Conservation (phyloP, 2,888 invertebrate genomes). For the Cantharis rufa region DNA sequence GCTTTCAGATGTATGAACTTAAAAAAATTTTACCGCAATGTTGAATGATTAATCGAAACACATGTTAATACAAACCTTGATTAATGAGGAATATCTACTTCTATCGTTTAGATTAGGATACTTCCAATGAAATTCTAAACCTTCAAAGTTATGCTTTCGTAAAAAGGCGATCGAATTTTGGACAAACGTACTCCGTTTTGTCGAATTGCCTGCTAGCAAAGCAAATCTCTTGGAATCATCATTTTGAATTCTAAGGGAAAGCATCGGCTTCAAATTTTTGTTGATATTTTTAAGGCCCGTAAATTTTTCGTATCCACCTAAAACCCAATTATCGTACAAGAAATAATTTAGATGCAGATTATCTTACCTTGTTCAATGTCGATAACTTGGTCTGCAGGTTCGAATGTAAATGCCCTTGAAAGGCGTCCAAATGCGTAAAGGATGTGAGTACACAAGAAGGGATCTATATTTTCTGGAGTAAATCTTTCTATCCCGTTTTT, state of each 20-base stretch:
- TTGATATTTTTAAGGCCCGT: constrained; percentile 91
- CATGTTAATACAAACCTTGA: not conserved
- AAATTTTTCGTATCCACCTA: constrained; percentile 93
- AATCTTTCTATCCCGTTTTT: constrained; percentile 88
- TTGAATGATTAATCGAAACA: too few species aligned
- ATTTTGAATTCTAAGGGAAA: constrained; percentile 94
- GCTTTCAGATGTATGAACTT: too few species aligned
- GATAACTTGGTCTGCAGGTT: constrained; percentile 93
- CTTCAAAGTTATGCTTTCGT: constrained; percentile 79
- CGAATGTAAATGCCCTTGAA: constrained; percentile 86
- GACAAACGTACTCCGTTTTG: constrained; percentile 78
- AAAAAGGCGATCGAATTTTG: constrained; percentile 85
- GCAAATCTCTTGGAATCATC: constrained; percentile 90
- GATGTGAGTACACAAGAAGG: constrained; percentile 90
- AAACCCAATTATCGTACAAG: not conserved
- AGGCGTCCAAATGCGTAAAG: constrained; percentile 93
- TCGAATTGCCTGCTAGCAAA: constrained; percentile 80
- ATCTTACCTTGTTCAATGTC: constrained; percentile 88
- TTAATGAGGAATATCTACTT: not conserved
- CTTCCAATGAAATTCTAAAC: not conserved
- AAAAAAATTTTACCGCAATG: too few species aligned
- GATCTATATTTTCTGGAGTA: constrained; percentile 92
- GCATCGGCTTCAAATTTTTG: constrained; percentile 84
- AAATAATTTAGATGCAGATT: not conserved
- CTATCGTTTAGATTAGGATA: not conserved